phyloP scores from a whole-genome alignment of 2,797 vertebrate genomes.

The Acomys russatus region DNA sequence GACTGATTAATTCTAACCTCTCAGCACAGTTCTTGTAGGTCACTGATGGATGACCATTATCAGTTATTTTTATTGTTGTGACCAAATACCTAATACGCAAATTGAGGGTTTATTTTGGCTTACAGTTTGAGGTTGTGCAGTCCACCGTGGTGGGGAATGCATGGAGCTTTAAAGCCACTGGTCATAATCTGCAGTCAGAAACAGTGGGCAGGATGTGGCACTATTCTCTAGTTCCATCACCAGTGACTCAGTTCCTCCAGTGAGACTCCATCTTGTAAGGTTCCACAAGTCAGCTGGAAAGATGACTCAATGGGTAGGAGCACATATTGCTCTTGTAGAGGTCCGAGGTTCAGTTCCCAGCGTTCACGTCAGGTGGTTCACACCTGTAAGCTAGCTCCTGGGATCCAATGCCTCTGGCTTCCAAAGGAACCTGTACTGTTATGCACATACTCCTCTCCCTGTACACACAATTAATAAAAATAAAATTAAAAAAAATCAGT shows the following conservation, averaged over 20 bases:
- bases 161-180: background rate
- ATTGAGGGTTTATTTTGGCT: background rate
- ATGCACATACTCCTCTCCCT: background rate
- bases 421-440: background rate
- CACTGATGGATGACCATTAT: background rate
- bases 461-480: background rate
- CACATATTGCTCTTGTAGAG: background rate
- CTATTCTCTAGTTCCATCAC: background rate
- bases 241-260: background rate
- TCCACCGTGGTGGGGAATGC: no score
- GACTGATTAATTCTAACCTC: background rate
- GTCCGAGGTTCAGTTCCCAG: background rate
- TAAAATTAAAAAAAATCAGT: background rate
- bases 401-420: background rate
- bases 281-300: background rate
- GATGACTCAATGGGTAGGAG: background rate
- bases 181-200: background rate
- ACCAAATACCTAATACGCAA: background rate
- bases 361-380: background rate
- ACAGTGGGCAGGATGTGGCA: background rate
- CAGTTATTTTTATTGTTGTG: background rate
- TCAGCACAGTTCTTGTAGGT: background rate
- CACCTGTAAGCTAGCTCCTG: background rate
- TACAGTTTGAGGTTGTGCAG: background rate
- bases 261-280: background rate